Percentiles rank a stretch among this genome's conserved stretches.
These are phyloP conservation scores for Oithona nana DNA, from an alignment of 2,888 invertebrate species.

Conservation along the genomic window DNA sequence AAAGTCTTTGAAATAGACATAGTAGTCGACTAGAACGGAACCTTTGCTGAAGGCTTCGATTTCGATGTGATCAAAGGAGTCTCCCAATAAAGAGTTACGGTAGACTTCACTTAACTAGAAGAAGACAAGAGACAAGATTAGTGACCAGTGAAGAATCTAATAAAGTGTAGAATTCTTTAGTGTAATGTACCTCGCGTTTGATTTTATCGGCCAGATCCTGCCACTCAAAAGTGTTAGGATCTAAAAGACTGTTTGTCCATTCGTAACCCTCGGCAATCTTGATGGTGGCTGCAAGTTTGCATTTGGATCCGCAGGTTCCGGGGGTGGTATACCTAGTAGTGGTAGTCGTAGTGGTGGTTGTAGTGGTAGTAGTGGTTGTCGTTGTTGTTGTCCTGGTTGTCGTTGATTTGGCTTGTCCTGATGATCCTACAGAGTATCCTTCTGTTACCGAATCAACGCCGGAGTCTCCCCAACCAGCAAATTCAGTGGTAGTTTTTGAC, in stretches of 20 bases:
- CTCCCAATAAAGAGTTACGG: slow-evolving; percentile 48
- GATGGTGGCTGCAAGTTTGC: slow-evolving; percentile 67
- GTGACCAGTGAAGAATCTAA: too few relatives aligned
- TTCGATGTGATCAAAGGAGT: slow-evolving; percentile 42
- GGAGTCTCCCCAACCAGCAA: slow-evolving; percentile 87
- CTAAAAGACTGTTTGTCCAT: slow-evolving; percentile 67
- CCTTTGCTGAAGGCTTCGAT: slow-evolving; percentile 72
- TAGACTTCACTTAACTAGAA: slow-evolving; percentile 64
- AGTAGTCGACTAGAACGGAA: slow-evolving; percentile 69
- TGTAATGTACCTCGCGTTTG: slow-evolving; percentile 45
- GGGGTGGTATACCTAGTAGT: slow-evolving; percentile 45
- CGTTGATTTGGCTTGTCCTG: slow-evolving; percentile 51
- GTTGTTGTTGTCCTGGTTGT: slow-evolving; percentile 40
- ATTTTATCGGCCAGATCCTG: slow-evolving; percentile 59
- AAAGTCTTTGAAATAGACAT: slow-evolving; percentile 58
- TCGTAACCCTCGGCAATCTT: slow-evolving; percentile 57
- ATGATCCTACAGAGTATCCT: slow-evolving; percentile 47
- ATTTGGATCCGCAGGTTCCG: slow-evolving; percentile 33
- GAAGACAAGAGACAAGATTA: slow-evolving; percentile 18
- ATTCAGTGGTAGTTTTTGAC: slow-evolving; percentile 59
- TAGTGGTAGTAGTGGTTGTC: slow-evolving; percentile 33
- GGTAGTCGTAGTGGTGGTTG: slow-evolving; percentile 35
- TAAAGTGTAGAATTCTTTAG: too few relatives aligned
- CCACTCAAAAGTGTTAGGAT: slow-evolving; percentile 71
- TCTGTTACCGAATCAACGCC: too few relatives aligned